Percentiles rank a stretch among this genome's conserved stretches.
phyloP scores from a whole-genome alignment of 1,140 invertebrate genomes.

The Drosophila oshimai region DNA sequence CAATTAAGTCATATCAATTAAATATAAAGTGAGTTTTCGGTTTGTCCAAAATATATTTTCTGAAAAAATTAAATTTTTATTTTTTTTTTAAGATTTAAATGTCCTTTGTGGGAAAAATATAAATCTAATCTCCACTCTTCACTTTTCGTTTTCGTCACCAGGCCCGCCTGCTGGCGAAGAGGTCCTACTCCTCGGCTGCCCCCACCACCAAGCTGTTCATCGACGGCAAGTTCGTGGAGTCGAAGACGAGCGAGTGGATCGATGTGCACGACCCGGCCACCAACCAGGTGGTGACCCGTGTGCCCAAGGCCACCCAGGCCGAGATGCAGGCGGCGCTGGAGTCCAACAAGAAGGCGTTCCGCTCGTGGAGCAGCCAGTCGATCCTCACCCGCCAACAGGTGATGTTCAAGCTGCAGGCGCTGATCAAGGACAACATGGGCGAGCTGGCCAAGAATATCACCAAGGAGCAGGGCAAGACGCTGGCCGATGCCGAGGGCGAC shows the following conservation, averaged over 20 bases:
- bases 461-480: conserved; percentile 98
- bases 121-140: neutral
- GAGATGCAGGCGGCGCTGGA: conserved; percentile 97
- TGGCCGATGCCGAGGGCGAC: conserved; percentile 98
- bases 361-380: conserved; percentile 95
- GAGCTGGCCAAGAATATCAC: conserved; percentile 96
- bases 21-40: too few relatives aligned
- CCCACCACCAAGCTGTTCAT: conserved; percentile 95
- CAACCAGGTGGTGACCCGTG: conserved; percentile 91
- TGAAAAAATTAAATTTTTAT: too few relatives aligned
- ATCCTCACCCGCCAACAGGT: conserved; percentile 96
- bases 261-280: conserved; percentile 97
- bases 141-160: conserved; percentile 4
- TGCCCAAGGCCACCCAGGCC: conserved; percentile 94
- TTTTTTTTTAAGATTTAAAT: too few relatives aligned
- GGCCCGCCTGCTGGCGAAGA: conserved; percentile 58
- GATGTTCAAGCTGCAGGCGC: conserved; percentile 93
- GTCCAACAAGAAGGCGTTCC: conserved; percentile 90
- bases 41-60: too few relatives aligned
- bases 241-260: conserved; percentile 95
- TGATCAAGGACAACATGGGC: conserved; percentile 88
- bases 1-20: too few relatives aligned
- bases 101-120: too few relatives aligned
- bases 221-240: conserved; percentile 97
- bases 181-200: conserved; percentile 78